These are phyloP conservation scores for Gobionotothen gibberifrons DNA, from an alignment of 2,797 vertebrate species.

Conservation along the genomic window DNA sequence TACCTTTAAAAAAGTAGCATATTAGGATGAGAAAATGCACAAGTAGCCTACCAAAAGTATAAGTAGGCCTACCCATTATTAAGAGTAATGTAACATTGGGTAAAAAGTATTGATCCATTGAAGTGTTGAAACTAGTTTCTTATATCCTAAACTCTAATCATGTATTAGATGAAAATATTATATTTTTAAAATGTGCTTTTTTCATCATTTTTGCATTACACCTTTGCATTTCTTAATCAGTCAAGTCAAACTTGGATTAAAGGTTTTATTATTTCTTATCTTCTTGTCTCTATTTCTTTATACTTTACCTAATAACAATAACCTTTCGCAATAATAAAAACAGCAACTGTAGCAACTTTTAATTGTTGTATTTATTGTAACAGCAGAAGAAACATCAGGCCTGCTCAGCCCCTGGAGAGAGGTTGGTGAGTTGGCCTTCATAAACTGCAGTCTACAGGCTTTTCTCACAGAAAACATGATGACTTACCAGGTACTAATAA, in stretches of 20 bases:
- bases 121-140: too few species aligned
- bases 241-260: too few species aligned
- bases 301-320: background rate
- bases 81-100: too few species aligned
- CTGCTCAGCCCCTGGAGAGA: conserved; percentile 71
- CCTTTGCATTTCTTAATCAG: background rate
- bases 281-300: background rate
- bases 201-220: background rate
- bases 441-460: conserved; percentile 65
- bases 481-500: background rate
- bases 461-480: conserved; percentile 22
- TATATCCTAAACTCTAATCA: too few species aligned
- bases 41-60: too few species aligned
- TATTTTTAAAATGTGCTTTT: background rate
- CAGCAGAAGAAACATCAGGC: conserved; percentile 77
- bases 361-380: conserved; percentile 36
- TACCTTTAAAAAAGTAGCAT: too few species aligned
- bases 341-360: background rate
- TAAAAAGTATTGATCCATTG: too few species aligned
- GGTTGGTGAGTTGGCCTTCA: conserved; percentile 82
- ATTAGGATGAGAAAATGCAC: too few species aligned
- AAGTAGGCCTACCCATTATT: too few species aligned
- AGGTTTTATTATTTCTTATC: too few species aligned
- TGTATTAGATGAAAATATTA: too few species aligned
- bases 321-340: background rate